Base-by-base conservation (phyloP, 2,888 invertebrate genomes). In the Argynnis bischoffii region DNA sequence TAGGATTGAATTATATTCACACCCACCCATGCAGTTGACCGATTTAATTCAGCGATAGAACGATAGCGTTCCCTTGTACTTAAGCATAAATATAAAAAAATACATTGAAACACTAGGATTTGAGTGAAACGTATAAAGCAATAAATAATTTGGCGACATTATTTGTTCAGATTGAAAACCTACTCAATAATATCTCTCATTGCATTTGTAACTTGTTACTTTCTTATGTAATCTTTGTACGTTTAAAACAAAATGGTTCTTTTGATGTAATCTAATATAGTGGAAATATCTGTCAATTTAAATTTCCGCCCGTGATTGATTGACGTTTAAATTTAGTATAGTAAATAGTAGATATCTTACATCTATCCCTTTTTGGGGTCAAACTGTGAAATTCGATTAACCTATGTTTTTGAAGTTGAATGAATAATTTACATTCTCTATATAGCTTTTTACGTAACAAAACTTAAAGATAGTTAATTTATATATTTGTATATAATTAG, bases 381-480 rank as follows among this genome's bases (percentile, higher is more conserved):
- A 83, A 76, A 80, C 80, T 78, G 76, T 79, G 77, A 82, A 83
- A 82, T 81, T 79, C 82, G 83, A 87, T 86, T 88, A 85, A 82
- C 79, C 80, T 81, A 78, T 77, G 48, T n/a, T 18, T 26, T 41
- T 41, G 35, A 41, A 11, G 35, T 41, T 41, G 11, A 41, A 41
- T 41, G 35, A 41, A 11, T 41, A 41, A 41, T 41, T 41, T 41
- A 41, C 35, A 41, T 41, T 41, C 35, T 41, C 35, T 41, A 11
- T 41, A 41, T 41, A 41, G 35, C 1, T 41, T 41, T 26, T 16
- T 48, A 50, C 48, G 47, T 56, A 56, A 55, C 53, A 54, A 63
- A 54, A 47, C 46, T 41, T 54, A 55, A 48, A 41, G 35, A 35
- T 8, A 35, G 35, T 35, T 35, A 8, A 6, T 35, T 35, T 41